A percentile compares a stretch with the other conserved stretches of the same genome.
Evolutionary conservation across 2,888 invertebrate genomes (phyloP).

Genomic region (Blastobasis lacticolella): DNA sequence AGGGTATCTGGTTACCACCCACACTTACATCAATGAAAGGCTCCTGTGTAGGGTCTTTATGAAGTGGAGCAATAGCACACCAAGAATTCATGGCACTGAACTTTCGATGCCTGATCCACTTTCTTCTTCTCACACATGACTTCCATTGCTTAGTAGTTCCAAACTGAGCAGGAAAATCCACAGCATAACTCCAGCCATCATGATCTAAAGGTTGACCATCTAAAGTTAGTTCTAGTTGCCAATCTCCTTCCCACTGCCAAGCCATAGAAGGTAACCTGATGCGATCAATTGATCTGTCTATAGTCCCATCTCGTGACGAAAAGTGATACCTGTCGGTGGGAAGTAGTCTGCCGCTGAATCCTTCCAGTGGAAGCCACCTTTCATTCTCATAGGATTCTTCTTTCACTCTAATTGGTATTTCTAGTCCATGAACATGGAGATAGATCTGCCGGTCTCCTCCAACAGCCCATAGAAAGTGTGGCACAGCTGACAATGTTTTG

Average conservation of each 20-base stretch:
- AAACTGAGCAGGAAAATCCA: constrained; percentile 92
- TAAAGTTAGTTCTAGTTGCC: constrained; percentile 88
- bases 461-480: constrained; percentile 92
- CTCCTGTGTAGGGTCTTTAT: constrained; percentile 92
- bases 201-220: constrained; percentile 91
- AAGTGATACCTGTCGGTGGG: constrained; percentile 92
- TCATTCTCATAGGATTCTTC: constrained; percentile 96
- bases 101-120: constrained; percentile 91
- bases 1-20: constrained; percentile 88
- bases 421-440: constrained; percentile 90
- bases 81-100: constrained; percentile 94
- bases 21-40: constrained; percentile 94
- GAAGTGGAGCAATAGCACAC: constrained; percentile 92
- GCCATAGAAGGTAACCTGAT: constrained; percentile 93
- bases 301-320: constrained; percentile 88
- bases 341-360: constrained; percentile 86
- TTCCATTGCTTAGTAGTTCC: constrained; percentile 89
- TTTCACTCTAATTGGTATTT: constrained; percentile 91
- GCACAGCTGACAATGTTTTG: constrained; percentile 89
- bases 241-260: constrained; percentile 98
- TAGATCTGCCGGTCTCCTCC: constrained; percentile 95
- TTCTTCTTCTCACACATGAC: constrained; percentile 89
- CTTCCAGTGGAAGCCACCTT: constrained; percentile 93
- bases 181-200: constrained; percentile 95
- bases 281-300: constrained; percentile 84